Percentiles rank a stretch among this genome's conserved stretches.
These are phyloP conservation scores for Philotrypesis tridentata DNA, from an alignment of 1,140 invertebrate genomes.

Conservation along the genomic window DNA sequence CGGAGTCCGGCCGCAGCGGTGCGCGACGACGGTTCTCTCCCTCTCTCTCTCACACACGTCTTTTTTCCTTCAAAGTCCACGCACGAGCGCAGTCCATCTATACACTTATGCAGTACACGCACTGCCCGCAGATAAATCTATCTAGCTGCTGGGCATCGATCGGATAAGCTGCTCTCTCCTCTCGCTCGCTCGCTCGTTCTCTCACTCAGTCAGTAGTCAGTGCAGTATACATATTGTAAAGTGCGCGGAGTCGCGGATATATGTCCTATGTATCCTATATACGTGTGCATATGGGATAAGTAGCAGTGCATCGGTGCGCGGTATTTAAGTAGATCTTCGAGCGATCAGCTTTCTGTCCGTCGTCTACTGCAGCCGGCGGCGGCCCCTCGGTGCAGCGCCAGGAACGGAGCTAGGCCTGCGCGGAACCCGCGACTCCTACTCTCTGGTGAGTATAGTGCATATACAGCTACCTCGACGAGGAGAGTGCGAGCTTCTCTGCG, in stretches of 20 bases:
- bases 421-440: background rate
- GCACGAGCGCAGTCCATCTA: too few species aligned
- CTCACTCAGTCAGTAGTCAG: too few species aligned
- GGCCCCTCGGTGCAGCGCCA: background rate
- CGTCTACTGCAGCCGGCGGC: too few species aligned
- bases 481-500: background rate
- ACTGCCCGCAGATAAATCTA: too few species aligned
- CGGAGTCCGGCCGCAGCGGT: background rate
- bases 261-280: too few species aligned
- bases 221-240: too few species aligned
- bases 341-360: too few species aligned
- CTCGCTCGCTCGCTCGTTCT: too few species aligned
- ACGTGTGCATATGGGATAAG: background rate
- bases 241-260: background rate
- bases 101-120: too few species aligned
- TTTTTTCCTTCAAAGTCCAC: too few species aligned
- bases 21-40: background rate
- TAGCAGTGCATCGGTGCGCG: background rate
- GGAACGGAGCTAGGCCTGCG: background rate
- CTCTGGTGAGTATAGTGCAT: background rate
- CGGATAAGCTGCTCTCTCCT: too few species aligned
- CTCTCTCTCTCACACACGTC: background rate
- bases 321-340: background rate
- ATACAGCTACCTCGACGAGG: background rate
- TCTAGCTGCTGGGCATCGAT: too few species aligned